phyloP scores from a whole-genome alignment of 1,140 invertebrate genomes.

The Teleogryllus occipitalis region DNA sequence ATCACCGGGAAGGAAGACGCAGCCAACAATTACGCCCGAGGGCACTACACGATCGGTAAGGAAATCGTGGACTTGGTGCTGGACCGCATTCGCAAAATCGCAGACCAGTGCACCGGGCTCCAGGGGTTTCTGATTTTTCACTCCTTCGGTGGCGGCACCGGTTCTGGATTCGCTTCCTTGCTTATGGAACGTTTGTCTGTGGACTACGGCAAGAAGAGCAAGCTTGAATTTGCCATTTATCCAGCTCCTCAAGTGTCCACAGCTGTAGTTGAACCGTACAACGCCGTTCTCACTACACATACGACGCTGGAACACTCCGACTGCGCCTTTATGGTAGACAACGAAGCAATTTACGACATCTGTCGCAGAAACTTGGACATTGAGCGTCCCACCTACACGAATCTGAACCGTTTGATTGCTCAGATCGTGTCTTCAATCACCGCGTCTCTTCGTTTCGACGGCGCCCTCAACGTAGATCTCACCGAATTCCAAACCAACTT shows the following conservation, averaged over 20 bases:
- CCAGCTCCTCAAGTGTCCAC: conserved; percentile 62
- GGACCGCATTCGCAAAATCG: conserved; percentile 52
- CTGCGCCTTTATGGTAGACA: conserved; percentile 83
- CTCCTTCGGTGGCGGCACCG: conserved; percentile 62
- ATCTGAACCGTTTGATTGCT: conserved; percentile 46
- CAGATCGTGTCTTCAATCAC: conserved; percentile 53
- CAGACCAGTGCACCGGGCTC: conserved; percentile 66
- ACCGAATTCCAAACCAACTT: conserved; percentile 57
- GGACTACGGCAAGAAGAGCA: conserved; percentile 54
- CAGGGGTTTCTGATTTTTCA: conserved; percentile 72
- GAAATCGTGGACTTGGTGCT: conserved; percentile 72
- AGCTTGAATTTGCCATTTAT: conserved; percentile 40
- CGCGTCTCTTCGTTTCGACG: conserved; percentile 54
- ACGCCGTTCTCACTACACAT: conserved; percentile 52
- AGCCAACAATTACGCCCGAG: conserved; percentile 81
- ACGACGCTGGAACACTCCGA: conserved; percentile 75
- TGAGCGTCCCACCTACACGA: conserved; percentile 43
- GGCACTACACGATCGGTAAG: conserved; percentile 87
- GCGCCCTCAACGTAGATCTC: conserved; percentile 53
- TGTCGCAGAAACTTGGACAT: conserved; percentile 78
- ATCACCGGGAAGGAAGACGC: conserved; percentile 84
- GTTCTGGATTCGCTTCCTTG: conserved; percentile 56
- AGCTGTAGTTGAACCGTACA: conserved; percentile 64
- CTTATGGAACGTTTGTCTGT: conserved; percentile 51
- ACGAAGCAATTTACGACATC: conserved; percentile 88